Base-by-base conservation (phyloP, 2,888 invertebrate species). In the Cenopis cana region DNA sequence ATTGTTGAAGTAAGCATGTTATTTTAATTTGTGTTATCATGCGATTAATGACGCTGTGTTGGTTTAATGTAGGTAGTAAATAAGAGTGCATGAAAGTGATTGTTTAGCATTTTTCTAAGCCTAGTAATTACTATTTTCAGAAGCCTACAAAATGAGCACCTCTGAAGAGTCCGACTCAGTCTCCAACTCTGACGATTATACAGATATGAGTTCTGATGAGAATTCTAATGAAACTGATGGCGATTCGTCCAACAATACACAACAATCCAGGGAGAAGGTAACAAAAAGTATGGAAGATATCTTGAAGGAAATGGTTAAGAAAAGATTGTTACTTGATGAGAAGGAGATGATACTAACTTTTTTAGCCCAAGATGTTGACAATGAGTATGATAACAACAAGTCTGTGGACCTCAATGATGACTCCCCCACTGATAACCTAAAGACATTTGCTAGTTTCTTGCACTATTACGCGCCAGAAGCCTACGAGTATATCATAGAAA, bases 261-360 rank as follows among this genome's bases (percentile, higher is more conserved):
- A 38, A 18, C 57, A 38, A 59, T 24, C 41, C 33, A 36, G 56
- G 6, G 46, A 14, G 9, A 60, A 60, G 46, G 38, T 24, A 49
- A 59, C 41, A 59, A 29, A 38, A 11, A 75, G 69, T 56, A 62
- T 73, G 69, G 36, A 49, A 18, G 67, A 52, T 6, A 62, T 62
- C 20, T 62, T 62, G 33, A 52, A 14, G 29, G 60, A 60, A 5
- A 46, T 60, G 46, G 41, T 46, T 6, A 60, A 17, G n/a, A 60
- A 60, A 46, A 60, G 60, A 29, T 6, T 29, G 24, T 29, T 60
- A 29, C 52, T 54, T n/a, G n/a, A n/a, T n/a, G 64, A 64, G 24
- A 52, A 64, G 1, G 46, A 60, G 46, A 60, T 60, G 60, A 20
- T 49, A 29, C 38, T 60, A 24, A 29, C 46, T 46, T 46, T 17